Evolutionary conservation across 2,888 invertebrate species (phyloP).

Genomic region (Parnassius glacialis): DNA sequence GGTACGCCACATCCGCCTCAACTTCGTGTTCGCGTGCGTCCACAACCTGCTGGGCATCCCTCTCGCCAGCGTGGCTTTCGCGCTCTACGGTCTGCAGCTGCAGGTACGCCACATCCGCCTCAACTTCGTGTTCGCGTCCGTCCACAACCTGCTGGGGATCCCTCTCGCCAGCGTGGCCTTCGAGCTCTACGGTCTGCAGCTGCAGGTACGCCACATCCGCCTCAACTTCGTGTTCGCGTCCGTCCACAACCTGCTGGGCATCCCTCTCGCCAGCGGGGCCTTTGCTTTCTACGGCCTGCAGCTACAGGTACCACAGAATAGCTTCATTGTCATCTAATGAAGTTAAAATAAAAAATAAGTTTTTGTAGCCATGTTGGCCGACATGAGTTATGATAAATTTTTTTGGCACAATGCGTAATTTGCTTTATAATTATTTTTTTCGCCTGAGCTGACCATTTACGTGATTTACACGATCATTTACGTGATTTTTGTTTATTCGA

Average conservation of each 20-base stretch:
- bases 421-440: no score
- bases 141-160: conserved; percentile 97
- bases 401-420: no score
- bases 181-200: conserved; percentile 87
- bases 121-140: conserved; percentile 97
- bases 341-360: no score
- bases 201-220: conserved; percentile 86
- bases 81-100: conserved; percentile 87
- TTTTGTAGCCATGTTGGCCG: no score
- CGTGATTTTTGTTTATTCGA: no score
- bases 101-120: conserved; percentile 87
- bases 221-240: conserved; percentile 98
- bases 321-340: no score
- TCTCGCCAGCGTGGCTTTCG: conserved; percentile 95
- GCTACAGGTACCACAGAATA: conserved; percentile 68
- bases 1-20: conserved; percentile 88
- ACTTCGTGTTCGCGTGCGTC: conserved; percentile 97
- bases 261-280: conserved; percentile 97
- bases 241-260: conserved; percentile 97
- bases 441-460: no score
- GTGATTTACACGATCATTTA: no score
- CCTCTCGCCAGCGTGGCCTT: conserved; percentile 97
- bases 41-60: conserved; percentile 98
- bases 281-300: conserved; percentile 89
- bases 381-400: no score